These are phyloP conservation scores for Microcebus lehilahytsara DNA, from an alignment of 2,113 vertebrate genomes.

Conservation along the genomic window DNA sequence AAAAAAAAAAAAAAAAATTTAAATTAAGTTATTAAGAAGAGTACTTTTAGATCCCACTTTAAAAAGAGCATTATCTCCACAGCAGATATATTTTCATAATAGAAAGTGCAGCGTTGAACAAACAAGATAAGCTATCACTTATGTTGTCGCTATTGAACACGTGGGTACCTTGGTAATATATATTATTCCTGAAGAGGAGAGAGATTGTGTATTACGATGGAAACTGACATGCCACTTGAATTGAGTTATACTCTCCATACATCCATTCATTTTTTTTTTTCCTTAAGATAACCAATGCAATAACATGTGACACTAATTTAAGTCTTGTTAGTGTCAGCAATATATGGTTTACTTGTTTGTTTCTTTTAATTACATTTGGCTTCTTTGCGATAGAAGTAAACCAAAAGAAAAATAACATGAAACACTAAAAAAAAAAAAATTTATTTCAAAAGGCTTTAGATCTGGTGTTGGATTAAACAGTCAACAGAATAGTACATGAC, in stretches of 20 bases:
- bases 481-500: neutral
- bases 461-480: neutral
- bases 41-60: neutral
- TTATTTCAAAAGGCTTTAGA: neutral
- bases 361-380: conserved; percentile 43
- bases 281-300: conserved; percentile 22
- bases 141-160: neutral
- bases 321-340: neutral
- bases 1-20: no score
- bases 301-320: conserved; percentile 15
- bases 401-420: neutral
- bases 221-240: neutral
- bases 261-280: neutral
- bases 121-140: neutral
- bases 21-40: neutral
- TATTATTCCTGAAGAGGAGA: neutral
- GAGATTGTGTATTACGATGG: neutral
- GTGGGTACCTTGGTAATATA: neutral
- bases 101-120: neutral
- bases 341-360: neutral
- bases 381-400: conserved; percentile 19
- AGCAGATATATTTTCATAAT: neutral
- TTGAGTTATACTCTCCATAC: conserved; percentile 17
- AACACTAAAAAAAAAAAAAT: neutral
- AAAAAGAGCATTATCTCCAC: neutral